Base-by-base conservation (phyloP, 2,113 vertebrate genomes). In the Pygathrix nemaeus region DNA sequence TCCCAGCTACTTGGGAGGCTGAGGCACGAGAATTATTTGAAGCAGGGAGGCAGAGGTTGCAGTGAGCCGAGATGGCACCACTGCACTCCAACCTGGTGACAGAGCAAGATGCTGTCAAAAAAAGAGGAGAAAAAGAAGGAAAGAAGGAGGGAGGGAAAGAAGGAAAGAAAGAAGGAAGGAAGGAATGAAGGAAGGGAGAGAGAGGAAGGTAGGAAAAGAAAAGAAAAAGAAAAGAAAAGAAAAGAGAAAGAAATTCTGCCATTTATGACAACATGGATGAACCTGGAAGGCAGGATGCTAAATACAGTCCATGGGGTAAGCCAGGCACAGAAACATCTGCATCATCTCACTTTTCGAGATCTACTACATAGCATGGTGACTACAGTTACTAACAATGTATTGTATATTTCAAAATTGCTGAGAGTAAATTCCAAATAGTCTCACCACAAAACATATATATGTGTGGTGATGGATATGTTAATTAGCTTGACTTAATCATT, bases 161-260 rank as follows among this genome's bases (percentile, higher is more conserved):
- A 6, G 17, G n/a, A n/a, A 55, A 55, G 52, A 17, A 55, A 55
- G 50, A 5, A 52, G 14, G 52, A 18, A 52, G 16, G 13, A 6
- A 18, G 16, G 13, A 18, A 6, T 0, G 50, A 6, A 17, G 50
- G 17, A 2, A 18, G 52, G 17, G 5, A 55, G 17, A 18, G 17
- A 55, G 52, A 6, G 5, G 52, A 52, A 52, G 50, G 50, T 5
- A 52, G 50, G 50, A 52, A 52, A 52, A 52, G 50, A 16, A 16
- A 52, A 52, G 50, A 50, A 5, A 16, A 50, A 50, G 13, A 50
- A 50, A 50, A 14, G 50, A 52, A 5, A 61, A 27, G 9, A 61
- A 2, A 57, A 57, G 55, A 52, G 17, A 57, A 30, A 13, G 59
- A 11, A 61, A 21, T 45, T 10, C 48, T 66, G 2, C 52, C 10